Evolutionary conservation across 1,140 invertebrate genomes (phyloP).

Genomic region (Tribolium madens): DNA sequence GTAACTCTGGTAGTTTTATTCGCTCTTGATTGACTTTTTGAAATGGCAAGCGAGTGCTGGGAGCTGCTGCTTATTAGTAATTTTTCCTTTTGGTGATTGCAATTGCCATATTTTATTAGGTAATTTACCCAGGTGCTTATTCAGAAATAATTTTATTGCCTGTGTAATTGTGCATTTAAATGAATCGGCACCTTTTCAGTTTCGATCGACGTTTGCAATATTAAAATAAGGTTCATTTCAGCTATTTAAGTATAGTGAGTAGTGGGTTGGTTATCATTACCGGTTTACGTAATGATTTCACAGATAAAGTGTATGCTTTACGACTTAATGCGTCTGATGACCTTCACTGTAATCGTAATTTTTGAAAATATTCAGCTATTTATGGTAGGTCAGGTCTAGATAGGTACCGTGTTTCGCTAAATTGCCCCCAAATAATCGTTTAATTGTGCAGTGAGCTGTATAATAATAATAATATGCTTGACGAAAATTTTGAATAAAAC

Average conservation of each 20-base stretch:
- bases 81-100: background rate
- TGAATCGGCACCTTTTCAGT: background rate
- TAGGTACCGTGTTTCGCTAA: background rate
- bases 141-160: constrained; percentile 3
- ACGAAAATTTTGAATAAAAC: constrained; percentile 26
- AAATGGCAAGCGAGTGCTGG: background rate
- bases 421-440: background rate
- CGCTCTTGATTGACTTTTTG: background rate
- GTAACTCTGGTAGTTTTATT: background rate
- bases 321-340: constrained; percentile 27
- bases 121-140: constrained; percentile 1
- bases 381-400: constrained; percentile 14
- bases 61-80: background rate
- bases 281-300: constrained; percentile 25
- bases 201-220: background rate
- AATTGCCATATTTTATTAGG: background rate
- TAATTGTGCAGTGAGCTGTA: background rate
- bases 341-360: constrained; percentile 4
- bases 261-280: constrained; percentile 8
- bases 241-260: background rate
- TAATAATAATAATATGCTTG: background rate
- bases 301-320: constrained; percentile 21
- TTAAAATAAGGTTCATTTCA: background rate
- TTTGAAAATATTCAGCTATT: constrained; percentile 5
- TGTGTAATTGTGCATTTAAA: background rate